Conservation (phyloP, 2,888 invertebrate genomes). For the Dasysyrphus tricinctus region DNA sequence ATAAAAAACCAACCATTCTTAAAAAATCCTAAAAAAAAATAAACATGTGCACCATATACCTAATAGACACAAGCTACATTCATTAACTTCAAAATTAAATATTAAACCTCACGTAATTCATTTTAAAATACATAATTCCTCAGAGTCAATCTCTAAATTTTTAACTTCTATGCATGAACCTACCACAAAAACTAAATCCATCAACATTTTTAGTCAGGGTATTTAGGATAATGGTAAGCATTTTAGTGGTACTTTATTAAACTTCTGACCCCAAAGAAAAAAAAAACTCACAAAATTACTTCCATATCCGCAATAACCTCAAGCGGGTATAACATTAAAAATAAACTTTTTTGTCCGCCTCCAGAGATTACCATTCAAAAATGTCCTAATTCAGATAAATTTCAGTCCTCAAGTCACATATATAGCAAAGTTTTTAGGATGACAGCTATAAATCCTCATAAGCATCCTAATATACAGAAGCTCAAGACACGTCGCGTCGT, state of each 20-base stretch:
- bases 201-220: constrained; percentile 15
- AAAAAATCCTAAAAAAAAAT: neutral
- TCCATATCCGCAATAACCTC: constrained; percentile 5
- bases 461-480: constrained; percentile 58
- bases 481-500: constrained; percentile 67
- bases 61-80: neutral
- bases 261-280: neutral
- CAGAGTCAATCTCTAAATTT: neutral
- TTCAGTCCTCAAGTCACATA: constrained; percentile 45
- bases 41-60: neutral
- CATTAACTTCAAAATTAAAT: constrained; percentile 1
- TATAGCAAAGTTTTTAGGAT: constrained; percentile 43
- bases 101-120: neutral
- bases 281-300: constrained; percentile 22
- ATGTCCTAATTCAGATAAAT: constrained; percentile 66
- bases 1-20: neutral
- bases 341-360: constrained; percentile 31
- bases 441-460: constrained; percentile 67
- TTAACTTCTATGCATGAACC: neutral
- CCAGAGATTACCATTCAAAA: constrained; percentile 55
- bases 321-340: constrained; percentile 16
- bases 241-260: constrained; percentile 41
- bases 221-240: constrained; percentile 31
- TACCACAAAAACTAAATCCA: constrained; percentile 7
- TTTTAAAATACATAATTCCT: neutral